Evolutionary conservation across 2,888 invertebrate genomes (phyloP).

Genomic region (Carcina quercana): DNA sequence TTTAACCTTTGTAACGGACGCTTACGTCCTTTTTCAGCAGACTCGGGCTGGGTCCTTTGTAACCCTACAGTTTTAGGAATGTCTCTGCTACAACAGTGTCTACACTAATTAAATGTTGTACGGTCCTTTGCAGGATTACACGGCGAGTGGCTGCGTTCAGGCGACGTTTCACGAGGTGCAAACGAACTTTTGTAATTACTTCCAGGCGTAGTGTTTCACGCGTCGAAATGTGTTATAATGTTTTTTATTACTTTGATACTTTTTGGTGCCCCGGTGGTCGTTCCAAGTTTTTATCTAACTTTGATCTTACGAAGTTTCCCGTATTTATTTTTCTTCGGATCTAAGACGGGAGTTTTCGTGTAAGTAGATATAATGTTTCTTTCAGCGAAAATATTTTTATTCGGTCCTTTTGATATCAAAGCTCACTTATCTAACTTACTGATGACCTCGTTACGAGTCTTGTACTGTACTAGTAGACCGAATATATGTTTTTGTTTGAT

Average conservation of each 20-base stretch:
- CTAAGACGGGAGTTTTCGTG: too few species aligned
- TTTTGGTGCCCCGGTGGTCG: neutral
- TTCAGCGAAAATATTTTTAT: too few species aligned
- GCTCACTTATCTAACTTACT: too few species aligned
- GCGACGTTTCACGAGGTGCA: slow-evolving; percentile 17
- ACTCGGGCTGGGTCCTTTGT: slow-evolving; percentile 15
- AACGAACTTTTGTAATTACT: slow-evolving; percentile 41
- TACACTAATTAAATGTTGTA: slow-evolving; percentile 35
- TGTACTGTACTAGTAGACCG: too few species aligned
- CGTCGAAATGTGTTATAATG: slow-evolving; percentile 6
- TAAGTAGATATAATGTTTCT: too few species aligned
- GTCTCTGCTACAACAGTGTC: slow-evolving; percentile 25
- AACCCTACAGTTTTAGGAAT: slow-evolving; percentile 29
- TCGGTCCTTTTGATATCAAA: too few species aligned
- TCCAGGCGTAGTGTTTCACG: slow-evolving; percentile 24
- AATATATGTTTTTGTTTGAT: too few species aligned
- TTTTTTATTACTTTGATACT: slow-evolving; percentile 4
- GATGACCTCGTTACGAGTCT: too few species aligned
- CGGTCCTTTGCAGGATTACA: slow-evolving; percentile 15
- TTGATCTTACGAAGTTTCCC: neutral
- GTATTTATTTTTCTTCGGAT: too few species aligned
- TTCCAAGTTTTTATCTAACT: slow-evolving; percentile 1
- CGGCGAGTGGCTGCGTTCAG: slow-evolving; percentile 11
- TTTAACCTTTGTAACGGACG: neutral
- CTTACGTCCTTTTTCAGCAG: neutral